These are phyloP conservation scores for Chrysomela aeneicollis DNA, from an alignment of 2,888 invertebrate species.

Conservation along the genomic window DNA sequence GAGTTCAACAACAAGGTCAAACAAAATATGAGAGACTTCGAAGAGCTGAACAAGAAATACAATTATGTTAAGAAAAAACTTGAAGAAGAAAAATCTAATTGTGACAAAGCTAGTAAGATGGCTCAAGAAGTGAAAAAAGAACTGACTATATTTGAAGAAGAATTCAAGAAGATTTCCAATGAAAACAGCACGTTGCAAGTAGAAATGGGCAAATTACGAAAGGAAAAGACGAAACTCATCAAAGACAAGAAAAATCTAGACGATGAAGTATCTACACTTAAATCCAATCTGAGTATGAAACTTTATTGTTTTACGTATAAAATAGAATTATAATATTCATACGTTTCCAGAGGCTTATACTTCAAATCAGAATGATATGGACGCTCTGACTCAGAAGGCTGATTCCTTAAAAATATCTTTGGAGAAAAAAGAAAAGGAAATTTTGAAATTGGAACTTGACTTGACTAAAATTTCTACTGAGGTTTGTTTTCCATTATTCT, in stretches of 20 bases:
- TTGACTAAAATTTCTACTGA: constrained; percentile 67
- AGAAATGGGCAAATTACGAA: constrained; percentile 63
- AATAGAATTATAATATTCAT: constrained; percentile 20
- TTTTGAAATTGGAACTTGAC: constrained; percentile 70
- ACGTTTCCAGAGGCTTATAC: constrained; percentile 64
- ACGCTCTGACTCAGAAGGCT: constrained; percentile 68
- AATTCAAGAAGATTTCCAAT: constrained; percentile 67
- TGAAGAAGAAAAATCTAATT: constrained; percentile 64
- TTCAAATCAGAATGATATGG: constrained; percentile 65
- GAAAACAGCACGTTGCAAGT: constrained; percentile 67
- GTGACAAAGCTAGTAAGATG: constrained; percentile 64
- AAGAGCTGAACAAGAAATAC: constrained; percentile 65
- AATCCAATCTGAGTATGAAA: constrained; percentile 50
- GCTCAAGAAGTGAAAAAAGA: constrained; percentile 64
- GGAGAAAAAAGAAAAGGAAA: constrained; percentile 70
- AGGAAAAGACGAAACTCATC: constrained; percentile 61
- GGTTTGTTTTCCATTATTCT: constrained; percentile 55
- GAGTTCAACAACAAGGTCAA: constrained; percentile 58
- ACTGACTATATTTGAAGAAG: constrained; percentile 60
- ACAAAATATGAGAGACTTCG: constrained; percentile 56
- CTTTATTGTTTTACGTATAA: background rate
- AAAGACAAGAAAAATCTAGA: constrained; percentile 67
- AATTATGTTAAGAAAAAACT: constrained; percentile 64
- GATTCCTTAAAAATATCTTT: constrained; percentile 72
- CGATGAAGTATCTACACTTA: constrained; percentile 54